Evolutionary conservation across 2,888 invertebrate genomes (phyloP).

Genomic region (Fragum whitleyi): DNA sequence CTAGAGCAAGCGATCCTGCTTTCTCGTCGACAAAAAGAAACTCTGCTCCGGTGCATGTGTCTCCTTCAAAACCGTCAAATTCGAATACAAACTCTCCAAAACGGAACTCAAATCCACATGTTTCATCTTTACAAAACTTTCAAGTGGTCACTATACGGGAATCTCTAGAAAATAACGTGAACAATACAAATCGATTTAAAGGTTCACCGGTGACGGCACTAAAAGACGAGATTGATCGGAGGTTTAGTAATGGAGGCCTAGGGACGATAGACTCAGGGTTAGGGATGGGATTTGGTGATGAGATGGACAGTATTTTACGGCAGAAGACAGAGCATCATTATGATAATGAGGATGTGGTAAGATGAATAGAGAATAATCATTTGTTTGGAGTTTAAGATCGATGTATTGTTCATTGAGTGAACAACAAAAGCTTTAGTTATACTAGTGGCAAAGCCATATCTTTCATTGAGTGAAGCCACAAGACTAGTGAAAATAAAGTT

Average conservation of each 20-base stretch:
- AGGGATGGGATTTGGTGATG: slow-evolving; percentile 58
- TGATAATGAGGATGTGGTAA: slow-evolving; percentile 67
- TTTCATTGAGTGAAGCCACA: no score
- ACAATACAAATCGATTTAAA: slow-evolving; percentile 73
- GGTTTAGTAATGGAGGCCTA: slow-evolving; percentile 72
- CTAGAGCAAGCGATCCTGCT: slow-evolving; percentile 59
- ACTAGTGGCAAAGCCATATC: no score
- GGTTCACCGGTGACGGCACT: slow-evolving; percentile 84
- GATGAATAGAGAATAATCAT: no score
- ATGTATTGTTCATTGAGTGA: no score
- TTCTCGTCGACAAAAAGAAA: slow-evolving; percentile 69
- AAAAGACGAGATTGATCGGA: slow-evolving; percentile 83
- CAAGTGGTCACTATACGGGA: slow-evolving; percentile 76
- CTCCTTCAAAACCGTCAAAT: slow-evolving; percentile 51
- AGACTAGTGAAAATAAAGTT: no score
- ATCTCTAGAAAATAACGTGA: slow-evolving; percentile 70
- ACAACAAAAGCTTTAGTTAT: no score
- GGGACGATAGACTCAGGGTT: slow-evolving; percentile 65
- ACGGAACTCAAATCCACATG: slow-evolving; percentile 61
- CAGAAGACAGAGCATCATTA: slow-evolving; percentile 49
- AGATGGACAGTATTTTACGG: slow-evolving; percentile 53
- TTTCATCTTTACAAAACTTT: slow-evolving; percentile 57
- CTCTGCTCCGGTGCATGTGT: slow-evolving; percentile 65
- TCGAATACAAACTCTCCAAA: slow-evolving; percentile 48
- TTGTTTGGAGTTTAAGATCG: no score